Evolutionary conservation across 2,888 invertebrate species (phyloP), one percentile per base, ranked within the genome.

Genomic region (Aspidiotus destructor): DNA sequence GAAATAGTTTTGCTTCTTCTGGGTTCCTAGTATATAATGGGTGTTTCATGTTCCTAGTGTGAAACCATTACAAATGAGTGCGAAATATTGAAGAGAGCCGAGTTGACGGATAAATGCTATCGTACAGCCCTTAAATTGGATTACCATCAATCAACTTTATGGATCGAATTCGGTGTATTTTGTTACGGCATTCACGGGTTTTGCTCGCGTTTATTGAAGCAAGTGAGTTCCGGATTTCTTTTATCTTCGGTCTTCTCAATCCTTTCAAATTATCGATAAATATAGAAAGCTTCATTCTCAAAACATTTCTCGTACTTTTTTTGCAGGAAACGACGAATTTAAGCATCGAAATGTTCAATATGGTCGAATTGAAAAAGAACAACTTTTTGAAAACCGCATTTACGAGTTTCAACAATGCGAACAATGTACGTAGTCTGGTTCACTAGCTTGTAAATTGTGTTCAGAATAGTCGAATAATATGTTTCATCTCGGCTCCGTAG

Each of bases 101-200:
- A 70, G 42, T 72, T 72, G 54, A 87, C 89, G 0, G 83, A 90
- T 72, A 81, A 86, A 69, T 93, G 94, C 78, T 95, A 90, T 76
- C 84, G 86, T 73, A 84, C 86, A 73, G 87, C 94, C 1, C 80
- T 93, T 53, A 83, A 86, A 72, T 77, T 95, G 42, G 86, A 89
- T 72, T 84, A 86, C 1, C 84, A 84, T 44, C 86, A 88, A 75
- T 83, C 86, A 60, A 84, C 86, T 63, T 80, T 95, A 74, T 90
- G 91, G 89, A 89, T 93, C 67, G 96, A 97, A 76, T 92, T 88
- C 76, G 96, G 95, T 3, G 86, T 87, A 48, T 89, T 95, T 75
- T 88, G 90, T 2, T 97, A 96, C 75, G 87, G 86, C 73, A 85
- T 94, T 15, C 92, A 93, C 77, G 91, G 95, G 0, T 92, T 89